These are phyloP conservation scores for Dendrocopos noguchii DNA, from an alignment of 2,113 vertebrate genomes.

Conservation along the genomic window DNA sequence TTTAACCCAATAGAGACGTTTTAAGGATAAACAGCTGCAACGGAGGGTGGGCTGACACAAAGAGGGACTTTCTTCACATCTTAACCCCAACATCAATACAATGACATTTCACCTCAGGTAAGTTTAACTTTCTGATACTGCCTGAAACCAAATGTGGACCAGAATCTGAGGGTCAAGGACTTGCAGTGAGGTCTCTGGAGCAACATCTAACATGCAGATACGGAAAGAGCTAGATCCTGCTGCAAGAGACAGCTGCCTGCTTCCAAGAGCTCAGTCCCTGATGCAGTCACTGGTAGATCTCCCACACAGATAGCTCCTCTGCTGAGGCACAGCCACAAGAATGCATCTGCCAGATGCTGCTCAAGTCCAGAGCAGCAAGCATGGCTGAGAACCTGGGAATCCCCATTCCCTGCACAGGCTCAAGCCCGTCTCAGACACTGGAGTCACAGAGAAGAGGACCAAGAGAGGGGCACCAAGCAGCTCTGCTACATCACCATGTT, in stretches of 20 bases:
- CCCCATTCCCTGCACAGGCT: background rate
- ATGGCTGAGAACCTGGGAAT: background rate
- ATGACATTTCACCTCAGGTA: background rate
- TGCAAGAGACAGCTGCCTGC: background rate
- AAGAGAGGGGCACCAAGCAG: background rate
- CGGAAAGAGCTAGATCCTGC: background rate
- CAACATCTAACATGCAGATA: background rate
- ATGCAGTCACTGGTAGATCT: constrained; percentile 33
- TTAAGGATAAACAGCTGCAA: constrained; percentile 37
- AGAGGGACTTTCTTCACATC: constrained; percentile 55
- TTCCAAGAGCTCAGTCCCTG: constrained; percentile 37
- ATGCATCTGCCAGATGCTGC: constrained; percentile 7
- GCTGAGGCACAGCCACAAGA: constrained; percentile 38
- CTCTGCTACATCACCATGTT: background rate
- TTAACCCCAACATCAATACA: background rate
- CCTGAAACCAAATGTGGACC: rapidly evolving
- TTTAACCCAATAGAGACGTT: constrained; percentile 36
- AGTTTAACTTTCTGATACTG: background rate
- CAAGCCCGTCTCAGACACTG: background rate
- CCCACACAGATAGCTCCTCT: constrained; percentile 32
- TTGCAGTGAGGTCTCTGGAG: background rate
- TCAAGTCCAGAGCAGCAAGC: background rate
- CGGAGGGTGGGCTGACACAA: background rate
- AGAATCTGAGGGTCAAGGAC: background rate
- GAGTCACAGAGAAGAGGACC: background rate